phyloP scores from a whole-genome alignment of 2,888 invertebrate genomes.

The Trichacis sp. region DNA sequence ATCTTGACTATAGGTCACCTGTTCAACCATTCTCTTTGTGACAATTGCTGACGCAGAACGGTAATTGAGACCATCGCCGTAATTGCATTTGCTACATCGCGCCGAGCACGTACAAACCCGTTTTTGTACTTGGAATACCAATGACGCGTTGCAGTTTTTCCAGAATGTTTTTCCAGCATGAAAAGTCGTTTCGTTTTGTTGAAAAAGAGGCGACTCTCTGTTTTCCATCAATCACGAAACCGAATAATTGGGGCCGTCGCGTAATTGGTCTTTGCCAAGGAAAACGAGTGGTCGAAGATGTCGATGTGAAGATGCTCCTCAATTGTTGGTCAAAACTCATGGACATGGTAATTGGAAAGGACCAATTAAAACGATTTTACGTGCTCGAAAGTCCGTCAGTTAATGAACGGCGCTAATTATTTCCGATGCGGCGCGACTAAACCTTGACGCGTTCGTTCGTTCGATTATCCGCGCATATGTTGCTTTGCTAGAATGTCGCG shows the following conservation, averaged over 20 bases:
- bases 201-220: neutral
- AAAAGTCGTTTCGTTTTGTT: constrained; percentile 5
- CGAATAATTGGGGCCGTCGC: neutral
- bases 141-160: constrained; percentile 52
- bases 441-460: constrained; percentile 32
- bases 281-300: too few species aligned
- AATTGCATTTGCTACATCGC: constrained; percentile 53
- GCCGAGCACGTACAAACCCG: constrained; percentile 56
- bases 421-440: constrained; percentile 35
- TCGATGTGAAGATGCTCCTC: neutral
- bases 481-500: constrained; percentile 21
- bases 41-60: constrained; percentile 57
- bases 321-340: constrained; percentile 11
- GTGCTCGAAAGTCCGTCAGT: constrained; percentile 35
- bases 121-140: constrained; percentile 56
- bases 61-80: constrained; percentile 59
- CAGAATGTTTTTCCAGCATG: constrained; percentile 10
- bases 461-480: constrained; percentile 22
- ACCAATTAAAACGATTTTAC: constrained; percentile 50
- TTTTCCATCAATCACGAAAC: neutral
- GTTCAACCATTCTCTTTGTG: constrained; percentile 46
- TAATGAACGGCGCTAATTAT: constrained; percentile 47
- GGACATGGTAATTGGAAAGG: constrained; percentile 34
- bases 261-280: neutral
- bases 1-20: constrained; percentile 13